A percentile compares a stretch with the other conserved stretches of the same genome.
Conservation (phyloP, 2,888 invertebrate species). For the Cylloceria caligata region DNA sequence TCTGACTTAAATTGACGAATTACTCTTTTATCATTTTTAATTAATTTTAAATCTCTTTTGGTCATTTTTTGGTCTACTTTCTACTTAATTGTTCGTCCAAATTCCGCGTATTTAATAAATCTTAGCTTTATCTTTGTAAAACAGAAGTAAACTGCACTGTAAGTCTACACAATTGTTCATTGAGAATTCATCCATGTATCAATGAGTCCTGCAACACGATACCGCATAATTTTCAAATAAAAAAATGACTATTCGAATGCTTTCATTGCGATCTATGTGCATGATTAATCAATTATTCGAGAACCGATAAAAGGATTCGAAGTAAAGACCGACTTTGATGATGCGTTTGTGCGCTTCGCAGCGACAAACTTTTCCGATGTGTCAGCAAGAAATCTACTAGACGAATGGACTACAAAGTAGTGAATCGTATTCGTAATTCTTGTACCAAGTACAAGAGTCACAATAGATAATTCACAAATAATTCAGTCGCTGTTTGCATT, state of each 20-base stretch:
- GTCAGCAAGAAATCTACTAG: slow-evolving; percentile 24
- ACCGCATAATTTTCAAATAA: background rate
- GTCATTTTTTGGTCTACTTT: too few relatives aligned
- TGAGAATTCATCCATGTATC: background rate
- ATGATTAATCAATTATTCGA: background rate
- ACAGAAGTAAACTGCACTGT: background rate
- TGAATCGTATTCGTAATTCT: slow-evolving; percentile 19
- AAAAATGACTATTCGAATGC: background rate
- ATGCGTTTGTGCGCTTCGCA: background rate
- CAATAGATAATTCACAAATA: background rate
- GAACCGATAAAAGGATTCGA: slow-evolving; percentile 28
- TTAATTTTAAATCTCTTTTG: too few relatives aligned
- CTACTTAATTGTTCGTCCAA: background rate
- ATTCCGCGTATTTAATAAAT: background rate
- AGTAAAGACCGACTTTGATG: slow-evolving; percentile 30
- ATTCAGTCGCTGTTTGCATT: background rate
- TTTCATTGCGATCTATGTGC: slow-evolving; percentile 9
- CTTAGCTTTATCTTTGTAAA: background rate
- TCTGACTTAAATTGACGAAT: too few relatives aligned
- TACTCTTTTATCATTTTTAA: too few relatives aligned
- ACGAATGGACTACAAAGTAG: background rate
- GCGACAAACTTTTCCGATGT: slow-evolving; percentile 43
- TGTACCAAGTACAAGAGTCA: background rate
- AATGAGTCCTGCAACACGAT: background rate
- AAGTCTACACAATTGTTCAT: background rate